These are phyloP conservation scores for Chiloscyllium punctatum DNA, from an alignment of 2,797 vertebrate genomes.

Conservation along the genomic window DNA sequence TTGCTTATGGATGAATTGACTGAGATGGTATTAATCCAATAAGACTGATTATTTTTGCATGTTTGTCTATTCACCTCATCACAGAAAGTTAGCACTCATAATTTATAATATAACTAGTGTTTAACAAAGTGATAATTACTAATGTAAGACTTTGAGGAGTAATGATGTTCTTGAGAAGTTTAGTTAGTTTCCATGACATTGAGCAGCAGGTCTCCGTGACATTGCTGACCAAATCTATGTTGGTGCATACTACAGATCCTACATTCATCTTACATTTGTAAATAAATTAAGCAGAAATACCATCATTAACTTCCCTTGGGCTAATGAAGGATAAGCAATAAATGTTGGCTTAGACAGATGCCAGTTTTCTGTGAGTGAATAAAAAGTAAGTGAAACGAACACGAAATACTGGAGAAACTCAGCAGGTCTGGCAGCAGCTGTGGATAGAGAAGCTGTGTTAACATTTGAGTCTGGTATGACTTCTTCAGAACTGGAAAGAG, in stretches of 20 bases:
- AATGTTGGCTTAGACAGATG: too few species aligned
- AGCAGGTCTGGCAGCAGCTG: too few species aligned
- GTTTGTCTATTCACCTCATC: background rate
- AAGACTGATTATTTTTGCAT: background rate
- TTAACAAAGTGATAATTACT: background rate
- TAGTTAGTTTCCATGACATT: background rate
- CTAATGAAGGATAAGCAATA: too few species aligned
- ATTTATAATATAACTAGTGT: background rate
- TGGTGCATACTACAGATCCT: background rate
- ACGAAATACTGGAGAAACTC: too few species aligned
- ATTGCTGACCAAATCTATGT: background rate
- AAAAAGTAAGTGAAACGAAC: too few species aligned
- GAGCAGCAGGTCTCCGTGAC: background rate
- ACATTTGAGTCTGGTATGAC: too few species aligned
- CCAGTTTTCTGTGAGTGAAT: too few species aligned
- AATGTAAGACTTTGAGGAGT: background rate
- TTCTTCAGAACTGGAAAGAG: too few species aligned
- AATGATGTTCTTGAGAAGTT: background rate
- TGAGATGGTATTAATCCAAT: too few species aligned
- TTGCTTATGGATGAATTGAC: too few species aligned
- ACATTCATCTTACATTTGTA: background rate
- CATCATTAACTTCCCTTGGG: background rate
- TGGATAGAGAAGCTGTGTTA: too few species aligned
- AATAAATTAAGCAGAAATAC: background rate
- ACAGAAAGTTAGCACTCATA: background rate